Percentiles rank a stretch among this genome's conserved stretches.
Evolutionary conservation across 2,113 vertebrate species (phyloP).

Genomic region (Chaenogobius annularis): DNA sequence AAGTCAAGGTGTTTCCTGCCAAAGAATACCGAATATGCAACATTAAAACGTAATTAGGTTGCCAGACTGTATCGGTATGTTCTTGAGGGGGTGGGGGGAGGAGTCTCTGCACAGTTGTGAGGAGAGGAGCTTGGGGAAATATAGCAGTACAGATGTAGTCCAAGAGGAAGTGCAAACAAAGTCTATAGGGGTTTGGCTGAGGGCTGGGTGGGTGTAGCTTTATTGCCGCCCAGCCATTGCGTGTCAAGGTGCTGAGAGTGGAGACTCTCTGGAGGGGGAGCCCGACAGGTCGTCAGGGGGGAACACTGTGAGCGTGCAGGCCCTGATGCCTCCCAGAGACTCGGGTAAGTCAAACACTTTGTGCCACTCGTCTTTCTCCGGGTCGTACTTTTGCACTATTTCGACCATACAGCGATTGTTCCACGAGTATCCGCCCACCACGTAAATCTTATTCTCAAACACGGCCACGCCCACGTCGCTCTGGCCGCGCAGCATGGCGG

Average conservation of each 20-base stretch:
- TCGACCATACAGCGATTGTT: slow-evolving; percentile 99
- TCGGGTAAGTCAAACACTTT: slow-evolving; percentile 98
- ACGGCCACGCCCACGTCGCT: slow-evolving; percentile 98
- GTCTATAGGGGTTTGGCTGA: slow-evolving; percentile 66
- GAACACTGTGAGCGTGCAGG: slow-evolving; percentile 97
- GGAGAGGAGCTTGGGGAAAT: slow-evolving; percentile 25
- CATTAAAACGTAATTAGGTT: slow-evolving; percentile 70
- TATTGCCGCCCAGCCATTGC: slow-evolving; percentile 60
- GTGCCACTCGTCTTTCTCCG: slow-evolving; percentile 98
- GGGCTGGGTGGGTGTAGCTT: slow-evolving; percentile 40
- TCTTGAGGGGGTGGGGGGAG: slow-evolving; percentile 43
- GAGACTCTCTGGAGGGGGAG: slow-evolving; percentile 94
- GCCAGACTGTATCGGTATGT: slow-evolving; percentile 63
- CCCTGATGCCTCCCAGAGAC: slow-evolving; percentile 96
- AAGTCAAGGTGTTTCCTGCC: slow-evolving; percentile 77
- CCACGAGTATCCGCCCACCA: slow-evolving; percentile 99
- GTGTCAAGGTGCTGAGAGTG: slow-evolving; percentile 92
- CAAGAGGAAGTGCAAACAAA: slow-evolving; percentile 83
- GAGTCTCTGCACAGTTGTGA: slow-evolving; percentile 63
- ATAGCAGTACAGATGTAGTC: slow-evolving; percentile 70
- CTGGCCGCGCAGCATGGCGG: slow-evolving; percentile 96
- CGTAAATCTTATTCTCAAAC: slow-evolving; percentile 97
- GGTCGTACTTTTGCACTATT: slow-evolving; percentile 98
- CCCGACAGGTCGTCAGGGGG: slow-evolving; percentile 91
- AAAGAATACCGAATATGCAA: slow-evolving; percentile 71